Conservation (phyloP, 2,113 vertebrate genomes). For the Chrysemys picta region DNA sequence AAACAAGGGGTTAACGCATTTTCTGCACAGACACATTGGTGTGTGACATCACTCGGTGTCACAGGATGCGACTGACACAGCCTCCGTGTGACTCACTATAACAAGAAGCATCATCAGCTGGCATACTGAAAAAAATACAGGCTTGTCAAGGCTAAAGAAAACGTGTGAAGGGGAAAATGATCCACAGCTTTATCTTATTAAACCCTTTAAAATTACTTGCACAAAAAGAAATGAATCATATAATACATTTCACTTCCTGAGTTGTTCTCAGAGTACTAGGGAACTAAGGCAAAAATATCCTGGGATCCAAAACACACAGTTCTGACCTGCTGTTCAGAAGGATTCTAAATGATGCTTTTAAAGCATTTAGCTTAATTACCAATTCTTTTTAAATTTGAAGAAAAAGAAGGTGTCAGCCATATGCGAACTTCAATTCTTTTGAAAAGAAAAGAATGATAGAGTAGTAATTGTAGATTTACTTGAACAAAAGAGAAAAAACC, state of each 20-base stretch:
- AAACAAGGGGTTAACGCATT: not conserved
- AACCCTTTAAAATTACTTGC: slow-evolving; percentile 33
- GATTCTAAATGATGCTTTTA: not conserved
- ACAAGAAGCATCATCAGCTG: slow-evolving; percentile 40
- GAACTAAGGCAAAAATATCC: slow-evolving; percentile 26
- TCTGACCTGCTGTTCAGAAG: not conserved
- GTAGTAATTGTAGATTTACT: not conserved
- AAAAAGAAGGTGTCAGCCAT: not conserved
- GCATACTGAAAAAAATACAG: slow-evolving; percentile 23
- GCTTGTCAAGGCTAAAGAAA: slow-evolving; percentile 62
- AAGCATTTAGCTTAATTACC: not conserved
- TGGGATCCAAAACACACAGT: slow-evolving; percentile 26
- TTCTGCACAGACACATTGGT: not conserved
- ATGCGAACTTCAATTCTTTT: not conserved
- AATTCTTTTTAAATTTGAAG: not conserved
- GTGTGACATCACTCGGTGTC: not conserved
- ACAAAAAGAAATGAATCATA: slow-evolving; percentile 39
- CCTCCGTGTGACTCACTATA: slow-evolving; percentile 35
- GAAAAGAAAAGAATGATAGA: not conserved
- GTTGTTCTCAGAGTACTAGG: slow-evolving; percentile 31
- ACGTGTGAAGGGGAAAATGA: slow-evolving; percentile 36
- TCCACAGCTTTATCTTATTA: slow-evolving; percentile 34
- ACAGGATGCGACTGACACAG: slow-evolving; percentile 1
- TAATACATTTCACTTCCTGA: slow-evolving; percentile 12
- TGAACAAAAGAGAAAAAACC: slow-evolving; percentile 4